Conservation (phyloP, 2,797 vertebrate genomes). For the Sebastiscus albofasciatus region DNA sequence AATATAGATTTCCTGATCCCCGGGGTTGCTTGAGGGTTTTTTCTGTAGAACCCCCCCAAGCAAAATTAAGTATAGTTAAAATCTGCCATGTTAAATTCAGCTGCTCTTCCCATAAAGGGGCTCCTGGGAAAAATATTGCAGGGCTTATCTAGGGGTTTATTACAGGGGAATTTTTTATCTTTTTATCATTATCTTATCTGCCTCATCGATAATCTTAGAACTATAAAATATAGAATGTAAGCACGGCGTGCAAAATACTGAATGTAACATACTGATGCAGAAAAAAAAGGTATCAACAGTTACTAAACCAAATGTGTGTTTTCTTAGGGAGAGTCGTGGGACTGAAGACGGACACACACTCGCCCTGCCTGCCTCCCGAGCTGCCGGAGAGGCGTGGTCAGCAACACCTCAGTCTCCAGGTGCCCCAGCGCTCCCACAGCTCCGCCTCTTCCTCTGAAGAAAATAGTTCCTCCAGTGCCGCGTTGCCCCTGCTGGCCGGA, state of each 20-base stretch:
- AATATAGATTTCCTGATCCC: background rate
- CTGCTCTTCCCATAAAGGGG: background rate
- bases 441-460: slow-evolving; percentile 96
- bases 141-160: fast-evolving
- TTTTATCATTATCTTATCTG: background rate
- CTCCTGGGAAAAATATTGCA: background rate
- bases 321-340: slow-evolving; percentile 83
- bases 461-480: slow-evolving; percentile 94
- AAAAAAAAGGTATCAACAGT: background rate
- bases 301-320: background rate
- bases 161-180: background rate
- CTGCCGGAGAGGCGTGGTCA: slow-evolving; percentile 84
- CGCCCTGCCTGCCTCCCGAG: slow-evolving; percentile 86
- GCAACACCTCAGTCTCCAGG: slow-evolving; percentile 92
- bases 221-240: background rate
- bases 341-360: slow-evolving; percentile 86
- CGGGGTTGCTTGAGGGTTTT: background rate
- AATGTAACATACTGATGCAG: background rate
- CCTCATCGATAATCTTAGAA: background rate
- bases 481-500: slow-evolving; percentile 90
- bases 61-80: background rate
- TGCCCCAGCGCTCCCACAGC: slow-evolving; percentile 92
- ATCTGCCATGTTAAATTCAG: background rate
- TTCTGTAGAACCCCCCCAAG: background rate
- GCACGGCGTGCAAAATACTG: background rate